Percentiles rank a stretch among this genome's conserved stretches.
Conservation (phyloP, 2,113 vertebrate genomes). For the Coreoperca whiteheadi region DNA sequence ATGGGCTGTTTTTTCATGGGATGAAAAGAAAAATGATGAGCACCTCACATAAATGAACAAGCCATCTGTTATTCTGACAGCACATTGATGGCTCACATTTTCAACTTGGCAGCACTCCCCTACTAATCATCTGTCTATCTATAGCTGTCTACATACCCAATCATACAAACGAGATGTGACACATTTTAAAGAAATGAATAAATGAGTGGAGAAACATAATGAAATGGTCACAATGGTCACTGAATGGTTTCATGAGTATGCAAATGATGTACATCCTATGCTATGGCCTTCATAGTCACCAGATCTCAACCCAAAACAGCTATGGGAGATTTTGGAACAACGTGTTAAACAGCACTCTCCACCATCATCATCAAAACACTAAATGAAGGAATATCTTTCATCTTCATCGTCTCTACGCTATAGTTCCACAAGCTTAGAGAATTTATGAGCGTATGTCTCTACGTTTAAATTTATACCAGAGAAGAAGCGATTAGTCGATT, state of each 20-base stretch:
- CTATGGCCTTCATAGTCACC: background rate
- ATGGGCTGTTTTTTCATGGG: background rate
- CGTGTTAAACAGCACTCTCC: background rate
- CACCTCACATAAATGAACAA: constrained; percentile 6
- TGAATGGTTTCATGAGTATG: background rate
- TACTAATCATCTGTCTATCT: constrained; percentile 41
- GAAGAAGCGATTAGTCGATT: too few species aligned
- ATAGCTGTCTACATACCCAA: constrained; percentile 14
- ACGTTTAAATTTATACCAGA: too few species aligned
- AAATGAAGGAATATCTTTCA: background rate
- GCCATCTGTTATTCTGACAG: constrained; percentile 44
- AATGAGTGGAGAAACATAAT: background rate
- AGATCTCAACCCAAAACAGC: background rate
- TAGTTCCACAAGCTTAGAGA: background rate
- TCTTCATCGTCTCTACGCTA: background rate
- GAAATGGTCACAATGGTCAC: background rate
- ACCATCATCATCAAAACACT: background rate
- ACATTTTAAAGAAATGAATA: constrained; percentile 18
- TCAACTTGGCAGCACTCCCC: constrained; percentile 24
- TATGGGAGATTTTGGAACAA: background rate
- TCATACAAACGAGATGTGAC: background rate
- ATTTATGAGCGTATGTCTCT: background rate
- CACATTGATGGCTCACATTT: constrained; percentile 14
- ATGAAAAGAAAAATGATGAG: constrained; percentile 35
- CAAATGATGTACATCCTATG: background rate